phyloP scores from a whole-genome alignment of 2,888 invertebrate genomes.

The Pristionchus arcanus region DNA sequence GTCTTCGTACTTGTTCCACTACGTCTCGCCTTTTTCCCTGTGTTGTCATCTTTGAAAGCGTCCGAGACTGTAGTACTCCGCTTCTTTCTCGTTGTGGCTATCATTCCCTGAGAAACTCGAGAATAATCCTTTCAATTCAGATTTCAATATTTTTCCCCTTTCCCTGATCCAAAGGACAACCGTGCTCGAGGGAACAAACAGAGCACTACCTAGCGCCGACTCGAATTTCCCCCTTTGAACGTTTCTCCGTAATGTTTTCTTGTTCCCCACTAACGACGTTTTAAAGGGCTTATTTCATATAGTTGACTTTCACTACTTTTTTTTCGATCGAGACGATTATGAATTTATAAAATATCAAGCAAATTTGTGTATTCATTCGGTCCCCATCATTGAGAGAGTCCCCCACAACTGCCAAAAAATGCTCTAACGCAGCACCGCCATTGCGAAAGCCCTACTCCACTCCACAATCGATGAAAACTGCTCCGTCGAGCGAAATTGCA shows the following conservation, averaged over 20 bases:
- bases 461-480: conserved; percentile 8
- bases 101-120: not conserved
- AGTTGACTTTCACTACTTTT: too few relatives aligned
- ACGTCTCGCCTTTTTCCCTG: not conserved
- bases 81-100: conserved; percentile 20
- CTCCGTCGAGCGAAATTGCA: not conserved
- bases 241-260: not conserved
- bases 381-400: not conserved
- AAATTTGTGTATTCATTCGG: not conserved
- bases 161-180: not conserved
- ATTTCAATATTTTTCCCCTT: not conserved
- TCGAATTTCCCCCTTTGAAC: not conserved
- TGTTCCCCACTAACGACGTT: not conserved
- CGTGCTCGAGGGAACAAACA: not conserved
- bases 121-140: not conserved
- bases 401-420: not conserved
- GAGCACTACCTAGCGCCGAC: not conserved
- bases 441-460: not conserved
- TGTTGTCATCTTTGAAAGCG: not conserved
- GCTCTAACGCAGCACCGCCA: not conserved
- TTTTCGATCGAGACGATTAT: too few relatives aligned
- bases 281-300: too few relatives aligned
- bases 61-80: not conserved
- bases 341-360: too few relatives aligned
- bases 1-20: not conserved